These are phyloP conservation scores for Gopherus flavomarginatus DNA, from an alignment of 2,113 vertebrate genomes.

Conservation along the genomic window DNA sequence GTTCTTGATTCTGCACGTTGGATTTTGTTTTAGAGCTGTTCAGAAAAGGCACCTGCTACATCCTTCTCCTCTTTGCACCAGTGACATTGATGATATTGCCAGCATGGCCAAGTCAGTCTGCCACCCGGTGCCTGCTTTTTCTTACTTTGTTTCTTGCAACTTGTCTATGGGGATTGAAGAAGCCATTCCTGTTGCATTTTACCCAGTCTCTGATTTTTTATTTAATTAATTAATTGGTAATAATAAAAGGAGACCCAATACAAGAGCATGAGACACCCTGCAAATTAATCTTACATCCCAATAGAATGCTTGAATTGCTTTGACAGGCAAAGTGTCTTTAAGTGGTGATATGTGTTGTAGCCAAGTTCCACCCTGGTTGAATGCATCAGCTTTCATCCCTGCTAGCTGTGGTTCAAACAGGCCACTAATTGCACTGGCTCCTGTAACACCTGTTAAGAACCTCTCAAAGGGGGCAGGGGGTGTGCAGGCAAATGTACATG, in stretches of 20 bases:
- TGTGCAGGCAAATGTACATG: neutral
- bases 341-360: neutral
- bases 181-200: neutral
- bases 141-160: neutral
- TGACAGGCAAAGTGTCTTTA: neutral
- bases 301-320: neutral
- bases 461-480: neutral
- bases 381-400: neutral
- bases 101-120: too few species aligned
- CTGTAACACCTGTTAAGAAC: neutral
- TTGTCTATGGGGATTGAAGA: neutral
- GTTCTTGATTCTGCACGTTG: neutral
- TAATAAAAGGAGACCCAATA: neutral
- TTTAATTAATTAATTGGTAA: neutral
- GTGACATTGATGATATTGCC: neutral
- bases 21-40: neutral
- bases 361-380: neutral
- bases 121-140: neutral
- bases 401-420: neutral
- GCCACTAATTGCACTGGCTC: neutral
- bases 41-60: neutral
- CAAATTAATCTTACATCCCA: neutral
- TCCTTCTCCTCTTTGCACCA: neutral
- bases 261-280: neutral
- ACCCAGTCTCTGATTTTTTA: neutral